Conservation (phyloP, 2,797 vertebrate genomes). For the Eutrigla gurnardus region DNA sequence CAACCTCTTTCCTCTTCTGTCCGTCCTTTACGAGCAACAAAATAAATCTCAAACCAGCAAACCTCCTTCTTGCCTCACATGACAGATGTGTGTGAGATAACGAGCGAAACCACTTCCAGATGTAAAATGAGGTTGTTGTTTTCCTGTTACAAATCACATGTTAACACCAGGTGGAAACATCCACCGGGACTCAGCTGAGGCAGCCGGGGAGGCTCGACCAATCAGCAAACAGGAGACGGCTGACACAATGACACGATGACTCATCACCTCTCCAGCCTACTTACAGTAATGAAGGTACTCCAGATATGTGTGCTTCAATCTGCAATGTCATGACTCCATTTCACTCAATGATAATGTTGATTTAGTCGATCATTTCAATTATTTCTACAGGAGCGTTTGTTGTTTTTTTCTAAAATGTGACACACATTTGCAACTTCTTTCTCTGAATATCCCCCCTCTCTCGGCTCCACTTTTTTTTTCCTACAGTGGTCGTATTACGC, state of each 20-base stretch:
- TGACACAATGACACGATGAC: constrained; percentile 8
- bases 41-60: no score
- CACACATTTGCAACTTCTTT: no score
- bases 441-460: no score
- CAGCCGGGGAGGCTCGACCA: not conserved
- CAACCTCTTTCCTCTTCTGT: no score
- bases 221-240: constrained; percentile 13
- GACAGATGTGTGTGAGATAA: not conserved
- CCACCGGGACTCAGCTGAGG: constrained; percentile 1
- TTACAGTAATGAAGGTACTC: not conserved
- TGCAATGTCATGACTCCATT: no score
- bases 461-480: no score
- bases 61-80: not conserved
- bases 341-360: not conserved
- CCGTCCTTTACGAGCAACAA: no score
- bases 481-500: no score
- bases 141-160: not conserved
- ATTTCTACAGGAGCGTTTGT: no score
- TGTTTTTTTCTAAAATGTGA: no score
- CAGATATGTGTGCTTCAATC: not conserved
- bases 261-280: not conserved
- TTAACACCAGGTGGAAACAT: not conserved
- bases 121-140: not conserved
- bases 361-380: not conserved
- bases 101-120: not conserved